Evolutionary conservation across 2,888 invertebrate species (phyloP), one percentile per base, ranked within the genome.

Genomic region (Leuctra nigra): DNA sequence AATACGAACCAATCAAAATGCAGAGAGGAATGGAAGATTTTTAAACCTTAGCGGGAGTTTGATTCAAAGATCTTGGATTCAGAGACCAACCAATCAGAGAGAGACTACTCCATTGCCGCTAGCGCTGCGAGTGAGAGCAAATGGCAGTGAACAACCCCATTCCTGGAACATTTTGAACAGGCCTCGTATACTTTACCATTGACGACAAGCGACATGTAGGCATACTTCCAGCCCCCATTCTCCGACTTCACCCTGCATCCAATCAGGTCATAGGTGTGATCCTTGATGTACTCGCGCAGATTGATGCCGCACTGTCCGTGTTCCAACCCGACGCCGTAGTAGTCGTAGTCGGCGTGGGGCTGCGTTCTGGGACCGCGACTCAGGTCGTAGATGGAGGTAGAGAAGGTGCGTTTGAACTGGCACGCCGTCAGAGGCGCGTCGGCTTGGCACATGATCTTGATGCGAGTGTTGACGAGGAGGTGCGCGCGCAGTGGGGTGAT

Each of bases 161-260:
- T n/a, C n/a, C n/a, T n/a, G n/a, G 29, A 29, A 29, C 29, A 29
- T 29, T 7, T 7, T 29, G 11, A 29, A 29, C 29, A 11, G 29
- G 29, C 6, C 11, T 29, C 29, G 29, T 7, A 7, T 29, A 29
- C 11, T 29, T 29, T 23, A 44, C 44, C 18, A 20, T 44, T 44
- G 44, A 44, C 23, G 22, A 44, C 44, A 6, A 44, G 23, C 20
- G 44, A 44, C 44, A 44, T 44, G n/a, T 20, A n/a, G n/a, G 44
- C 44, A 13, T 22, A 44, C 44, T 20, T 4, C 44, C 44, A 44
- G 3, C 23, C n/a, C 7, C 44, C 44, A n/a, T n/a, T n/a, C 11
- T 2, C 13, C n/a, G 44, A n/a, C 1, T 23, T 20, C 2, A 18
- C 44, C 13, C 44, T 16, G 13, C 44, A 44, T 20, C 20, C 23